phyloP scores from a whole-genome alignment of 2,888 invertebrate genomes.

The Drosophila gaucha region DNA sequence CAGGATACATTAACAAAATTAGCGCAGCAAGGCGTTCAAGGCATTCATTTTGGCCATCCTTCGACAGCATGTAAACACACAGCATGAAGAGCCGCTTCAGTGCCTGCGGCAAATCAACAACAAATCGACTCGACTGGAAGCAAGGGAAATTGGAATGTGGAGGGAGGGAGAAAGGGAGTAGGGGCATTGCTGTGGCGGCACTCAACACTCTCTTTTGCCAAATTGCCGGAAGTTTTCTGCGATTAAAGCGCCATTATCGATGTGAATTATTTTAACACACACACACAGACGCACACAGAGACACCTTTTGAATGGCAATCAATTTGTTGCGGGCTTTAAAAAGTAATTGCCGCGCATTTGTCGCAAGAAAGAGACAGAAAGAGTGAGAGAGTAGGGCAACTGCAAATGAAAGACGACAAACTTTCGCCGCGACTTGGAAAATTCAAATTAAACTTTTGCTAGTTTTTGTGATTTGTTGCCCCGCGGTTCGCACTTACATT shows the following conservation, averaged over 20 bases:
- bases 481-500: conserved; percentile 48
- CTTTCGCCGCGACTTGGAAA: conserved; percentile 63
- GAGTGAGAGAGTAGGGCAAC: background rate
- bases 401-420: conserved; percentile 40
- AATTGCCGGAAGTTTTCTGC: conserved; percentile 79
- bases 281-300: conserved; percentile 1
- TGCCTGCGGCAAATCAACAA: conserved; percentile 69
- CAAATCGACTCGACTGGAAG: conserved; percentile 38
- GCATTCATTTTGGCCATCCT: conserved; percentile 36
- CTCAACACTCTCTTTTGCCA: conserved; percentile 70
- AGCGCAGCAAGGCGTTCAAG: conserved; percentile 66
- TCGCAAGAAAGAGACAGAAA: conserved; percentile 22
- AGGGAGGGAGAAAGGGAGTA: background rate
- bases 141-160: background rate
- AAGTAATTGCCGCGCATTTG: conserved; percentile 76
- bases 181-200: conserved; percentile 28
- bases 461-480: conserved; percentile 63
- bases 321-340: conserved; percentile 72
- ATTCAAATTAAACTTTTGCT: conserved; percentile 75
- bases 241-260: conserved; percentile 78
- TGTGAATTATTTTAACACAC: conserved; percentile 72
- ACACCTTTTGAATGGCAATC: conserved; percentile 57
- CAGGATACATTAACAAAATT: conserved; percentile 78
- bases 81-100: conserved; percentile 27
- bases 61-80: conserved; percentile 44